These are phyloP conservation scores for Chaetops frenatus DNA, from an alignment of 2,113 vertebrate species.

Conservation along the genomic window DNA sequence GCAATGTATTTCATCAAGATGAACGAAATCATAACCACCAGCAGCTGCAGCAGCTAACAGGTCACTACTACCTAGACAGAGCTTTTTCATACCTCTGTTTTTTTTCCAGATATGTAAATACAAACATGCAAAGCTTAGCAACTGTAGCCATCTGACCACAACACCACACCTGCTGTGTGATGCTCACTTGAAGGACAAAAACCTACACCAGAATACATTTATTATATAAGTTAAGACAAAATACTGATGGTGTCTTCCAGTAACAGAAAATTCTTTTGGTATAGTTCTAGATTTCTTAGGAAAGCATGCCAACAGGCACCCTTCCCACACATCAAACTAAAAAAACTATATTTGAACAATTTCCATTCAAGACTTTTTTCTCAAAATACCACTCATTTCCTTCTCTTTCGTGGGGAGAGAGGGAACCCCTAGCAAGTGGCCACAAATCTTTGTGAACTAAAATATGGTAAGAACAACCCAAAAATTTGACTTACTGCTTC, in stretches of 20 bases:
- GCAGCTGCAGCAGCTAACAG: not conserved
- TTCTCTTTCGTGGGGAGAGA: not conserved
- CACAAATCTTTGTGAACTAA: not conserved
- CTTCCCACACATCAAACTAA: not conserved
- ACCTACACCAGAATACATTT: not conserved
- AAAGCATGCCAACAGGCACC: not conserved
- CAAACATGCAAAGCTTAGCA: not conserved
- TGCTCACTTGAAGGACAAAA: not conserved
- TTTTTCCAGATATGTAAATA: not conserved
- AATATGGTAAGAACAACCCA: not conserved
- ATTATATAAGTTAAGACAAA: not conserved
- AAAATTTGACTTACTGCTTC: not conserved
- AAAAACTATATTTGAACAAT: not conserved
- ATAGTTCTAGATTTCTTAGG: not conserved
- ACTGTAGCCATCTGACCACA: not conserved
- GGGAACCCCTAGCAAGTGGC: accelerated
- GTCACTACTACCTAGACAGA: not conserved
- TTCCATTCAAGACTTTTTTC: not conserved
- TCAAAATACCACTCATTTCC: not conserved
- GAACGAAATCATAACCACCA: not conserved
- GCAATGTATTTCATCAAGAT: not conserved
- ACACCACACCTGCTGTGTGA: not conserved
- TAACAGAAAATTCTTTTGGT: not conserved
- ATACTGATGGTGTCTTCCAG: not conserved
- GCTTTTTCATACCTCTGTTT: not conserved